Base-by-base conservation (phyloP, 2,888 invertebrate species). In the Tetragonula carbonaria region DNA sequence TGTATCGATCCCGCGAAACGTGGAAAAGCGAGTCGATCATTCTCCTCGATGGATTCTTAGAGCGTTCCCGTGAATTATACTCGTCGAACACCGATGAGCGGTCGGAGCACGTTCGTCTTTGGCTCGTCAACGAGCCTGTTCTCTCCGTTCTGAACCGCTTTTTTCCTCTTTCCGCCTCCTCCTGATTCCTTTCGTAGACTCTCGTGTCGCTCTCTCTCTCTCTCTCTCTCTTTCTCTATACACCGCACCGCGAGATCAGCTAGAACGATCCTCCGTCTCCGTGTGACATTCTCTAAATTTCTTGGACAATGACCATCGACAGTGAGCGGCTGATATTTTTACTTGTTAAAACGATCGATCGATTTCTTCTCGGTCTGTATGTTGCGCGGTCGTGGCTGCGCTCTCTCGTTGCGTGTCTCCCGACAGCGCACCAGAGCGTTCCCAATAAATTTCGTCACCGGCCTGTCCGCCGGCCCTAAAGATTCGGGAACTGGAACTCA, bases 401-500 rank as follows among this genome's bases (percentile, higher is more conserved):
- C 28, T 23, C 13, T 53, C 53, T 38, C n/a, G 53, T 67, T 53
- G 57, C 50, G 28, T 57, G 59, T 57, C 55, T 59, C 51, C 53
- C 38, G 23, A 16, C 77, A 4, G 50, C 63, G 50, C 71, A 51
- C 55, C 70, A 71, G 8, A 78, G 65, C 50, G 50, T 51, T 53
- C 70, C 74, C 82, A 70, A 85, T 85, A 85, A 85, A 85, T 85
- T 80, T 68, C 53, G 67, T 51, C 71, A 57, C 23, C 23, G 38
- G 68, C 53, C 79, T 23, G 72, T 72, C 79, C 51, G 11, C 59
- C 45, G 74, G 63, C 68, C 59, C 28, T 62, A 73, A 74, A 70
- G 78, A 75, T 81, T 81, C 85, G 85, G 80, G 77, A 78, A 79
- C 76, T 78, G 87, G 80, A 84, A 74, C 83, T 78, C 83, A 80